Evolutionary conservation across 2,888 invertebrate genomes (phyloP).

Genomic region (Thereva unica): DNA sequence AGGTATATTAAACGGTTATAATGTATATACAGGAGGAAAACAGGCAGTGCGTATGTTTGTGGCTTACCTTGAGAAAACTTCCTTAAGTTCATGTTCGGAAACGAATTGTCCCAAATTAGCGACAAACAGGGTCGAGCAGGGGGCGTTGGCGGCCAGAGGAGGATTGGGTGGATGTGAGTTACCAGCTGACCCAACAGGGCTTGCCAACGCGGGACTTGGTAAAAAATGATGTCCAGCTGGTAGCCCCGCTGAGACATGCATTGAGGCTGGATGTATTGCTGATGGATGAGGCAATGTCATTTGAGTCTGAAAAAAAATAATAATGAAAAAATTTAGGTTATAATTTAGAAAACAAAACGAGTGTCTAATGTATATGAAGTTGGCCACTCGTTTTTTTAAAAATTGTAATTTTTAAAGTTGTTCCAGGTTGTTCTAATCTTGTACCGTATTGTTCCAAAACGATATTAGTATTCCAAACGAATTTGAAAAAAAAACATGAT

Average conservation of each 20-base stretch:
- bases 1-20: neutral
- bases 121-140: slow-evolving; percentile 97
- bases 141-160: slow-evolving; percentile 71
- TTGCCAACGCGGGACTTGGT: slow-evolving; percentile 91
- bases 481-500: too few species aligned
- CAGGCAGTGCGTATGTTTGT: neutral
- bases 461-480: too few species aligned
- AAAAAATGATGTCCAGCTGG: slow-evolving; percentile 79
- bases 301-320: slow-evolving; percentile 56
- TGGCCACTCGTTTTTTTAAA: too few species aligned
- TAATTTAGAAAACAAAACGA: neutral
- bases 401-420: too few species aligned
- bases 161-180: slow-evolving; percentile 61
- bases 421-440: too few species aligned
- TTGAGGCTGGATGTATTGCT: slow-evolving; percentile 66
- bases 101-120: slow-evolving; percentile 98
- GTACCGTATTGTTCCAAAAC: too few species aligned
- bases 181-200: slow-evolving; percentile 75
- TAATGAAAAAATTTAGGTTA: neutral
- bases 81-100: slow-evolving; percentile 97
- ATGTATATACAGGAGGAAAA: slow-evolving; percentile 20
- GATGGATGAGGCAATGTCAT: slow-evolving; percentile 62
- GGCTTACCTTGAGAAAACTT: slow-evolving; percentile 93
- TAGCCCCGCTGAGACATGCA: slow-evolving; percentile 67
- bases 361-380: too few species aligned